Conservation (phyloP, 1,140 invertebrate species). For the Bombus sylvicola region DNA sequence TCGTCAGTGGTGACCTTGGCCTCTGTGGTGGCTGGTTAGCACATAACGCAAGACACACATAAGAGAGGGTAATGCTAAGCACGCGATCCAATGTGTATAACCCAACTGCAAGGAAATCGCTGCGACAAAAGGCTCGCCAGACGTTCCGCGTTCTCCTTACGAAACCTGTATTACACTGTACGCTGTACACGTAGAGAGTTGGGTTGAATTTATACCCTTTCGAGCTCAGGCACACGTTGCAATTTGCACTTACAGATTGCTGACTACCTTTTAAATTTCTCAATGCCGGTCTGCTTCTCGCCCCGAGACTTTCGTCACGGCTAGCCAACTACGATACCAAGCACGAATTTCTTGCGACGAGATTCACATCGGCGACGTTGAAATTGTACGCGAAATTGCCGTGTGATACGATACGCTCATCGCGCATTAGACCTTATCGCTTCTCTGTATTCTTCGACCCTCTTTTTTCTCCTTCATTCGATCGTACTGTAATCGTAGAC, state of each 20-base stretch:
- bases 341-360: slow-evolving; percentile 35
- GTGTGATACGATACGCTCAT: background rate
- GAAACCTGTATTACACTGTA: too few relatives aligned
- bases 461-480: background rate
- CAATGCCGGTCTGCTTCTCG: slow-evolving; percentile 26
- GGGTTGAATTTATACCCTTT: slow-evolving; percentile 41
- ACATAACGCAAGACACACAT: slow-evolving; percentile 61
- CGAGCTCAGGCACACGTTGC: slow-evolving; percentile 2
- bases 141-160: slow-evolving; percentile 57
- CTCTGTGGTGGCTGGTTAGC: slow-evolving; percentile 46
- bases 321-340: slow-evolving; percentile 28
- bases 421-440: background rate
- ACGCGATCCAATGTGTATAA: slow-evolving; percentile 65
- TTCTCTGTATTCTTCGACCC: background rate
- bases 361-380: slow-evolving; percentile 32
- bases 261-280: slow-evolving; percentile 43
- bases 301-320: slow-evolving; percentile 30
- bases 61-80: slow-evolving; percentile 51
- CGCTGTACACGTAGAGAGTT: background rate
- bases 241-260: slow-evolving; percentile 59
- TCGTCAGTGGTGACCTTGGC: slow-evolving; percentile 58
- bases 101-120: slow-evolving; percentile 55
- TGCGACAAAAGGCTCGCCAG: slow-evolving; percentile 55
- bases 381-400: background rate
- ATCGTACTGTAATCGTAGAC: background rate